phyloP scores from a whole-genome alignment of 2,113 vertebrate genomes.

The Anas platyrhynchos region DNA sequence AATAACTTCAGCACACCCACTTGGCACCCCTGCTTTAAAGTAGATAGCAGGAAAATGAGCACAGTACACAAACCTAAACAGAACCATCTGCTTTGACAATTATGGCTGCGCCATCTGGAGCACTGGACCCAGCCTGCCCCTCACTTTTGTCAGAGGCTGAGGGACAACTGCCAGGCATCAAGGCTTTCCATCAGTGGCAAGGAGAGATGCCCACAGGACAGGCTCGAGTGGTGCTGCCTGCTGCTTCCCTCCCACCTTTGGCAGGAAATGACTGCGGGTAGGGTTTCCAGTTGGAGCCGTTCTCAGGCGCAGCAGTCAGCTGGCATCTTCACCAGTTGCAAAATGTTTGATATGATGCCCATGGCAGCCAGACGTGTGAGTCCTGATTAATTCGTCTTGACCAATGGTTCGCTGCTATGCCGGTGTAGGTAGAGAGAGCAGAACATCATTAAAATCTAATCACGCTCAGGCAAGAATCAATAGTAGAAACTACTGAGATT shows the following conservation, averaged over 20 bases:
- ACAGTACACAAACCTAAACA: constrained; percentile 11
- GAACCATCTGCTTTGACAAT: constrained; percentile 44
- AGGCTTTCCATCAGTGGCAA: constrained; percentile 12
- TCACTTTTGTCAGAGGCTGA: background rate
- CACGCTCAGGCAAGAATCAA: constrained; percentile 1
- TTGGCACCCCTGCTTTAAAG: background rate
- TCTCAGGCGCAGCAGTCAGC: constrained; percentile 32
- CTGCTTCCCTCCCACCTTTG: constrained; percentile 33
- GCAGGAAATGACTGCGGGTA: constrained; percentile 21
- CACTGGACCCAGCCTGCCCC: background rate
- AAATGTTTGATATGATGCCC: constrained; percentile 40
- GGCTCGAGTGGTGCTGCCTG: constrained; percentile 2
- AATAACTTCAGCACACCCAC: background rate
- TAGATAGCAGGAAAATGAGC: background rate
- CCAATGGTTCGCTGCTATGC: background rate
- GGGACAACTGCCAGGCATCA: background rate
- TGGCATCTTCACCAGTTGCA: background rate
- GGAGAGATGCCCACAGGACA: constrained; percentile 1
- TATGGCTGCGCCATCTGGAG: background rate
- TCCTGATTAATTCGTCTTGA: constrained; percentile 48
- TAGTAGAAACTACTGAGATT: constrained; percentile 48
- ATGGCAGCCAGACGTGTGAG: background rate
- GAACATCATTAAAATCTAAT: constrained; percentile 53
- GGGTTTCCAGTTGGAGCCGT: constrained; percentile 39
- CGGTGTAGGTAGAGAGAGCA: background rate